These are phyloP conservation scores for Rhombomys opimus DNA, from an alignment of 2,113 vertebrate genomes.

Conservation along the genomic window DNA sequence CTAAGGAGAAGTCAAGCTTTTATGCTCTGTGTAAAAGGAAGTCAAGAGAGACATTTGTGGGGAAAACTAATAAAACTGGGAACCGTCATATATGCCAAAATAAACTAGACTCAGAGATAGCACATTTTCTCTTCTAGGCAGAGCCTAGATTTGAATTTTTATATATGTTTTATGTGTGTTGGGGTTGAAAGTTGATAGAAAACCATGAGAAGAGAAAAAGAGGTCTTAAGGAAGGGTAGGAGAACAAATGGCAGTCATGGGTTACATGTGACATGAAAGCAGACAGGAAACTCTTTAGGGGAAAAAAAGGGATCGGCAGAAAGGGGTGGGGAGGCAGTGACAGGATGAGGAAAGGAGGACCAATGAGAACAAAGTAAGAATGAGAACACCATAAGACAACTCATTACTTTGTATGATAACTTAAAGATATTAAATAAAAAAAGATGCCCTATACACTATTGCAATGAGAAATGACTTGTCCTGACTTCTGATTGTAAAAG, in stretches of 20 bases:
- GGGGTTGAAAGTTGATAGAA: neutral
- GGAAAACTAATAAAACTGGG: too few relatives aligned
- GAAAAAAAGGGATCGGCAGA: neutral
- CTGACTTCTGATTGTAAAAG: neutral
- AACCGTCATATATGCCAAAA: neutral
- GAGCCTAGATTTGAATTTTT: neutral
- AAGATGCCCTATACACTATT: neutral
- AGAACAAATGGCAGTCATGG: neutral
- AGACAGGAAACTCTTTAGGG: neutral
- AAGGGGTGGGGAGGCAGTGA: neutral
- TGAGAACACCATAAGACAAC: neutral
- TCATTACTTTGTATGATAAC: neutral
- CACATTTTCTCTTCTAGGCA: neutral
- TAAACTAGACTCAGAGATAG: neutral
- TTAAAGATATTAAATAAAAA: neutral
- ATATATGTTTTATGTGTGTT: neutral
- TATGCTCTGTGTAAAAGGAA: neutral
- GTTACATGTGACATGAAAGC: neutral
- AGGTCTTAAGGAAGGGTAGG: neutral
- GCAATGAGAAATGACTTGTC: neutral
- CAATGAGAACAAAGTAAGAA: neutral
- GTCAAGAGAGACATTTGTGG: neutral
- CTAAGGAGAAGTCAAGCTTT: neutral
- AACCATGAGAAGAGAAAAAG: neutral
- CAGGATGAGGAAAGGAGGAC: neutral